Conservation (phyloP, 1,140 invertebrate genomes). For the Idris sp. region DNA sequence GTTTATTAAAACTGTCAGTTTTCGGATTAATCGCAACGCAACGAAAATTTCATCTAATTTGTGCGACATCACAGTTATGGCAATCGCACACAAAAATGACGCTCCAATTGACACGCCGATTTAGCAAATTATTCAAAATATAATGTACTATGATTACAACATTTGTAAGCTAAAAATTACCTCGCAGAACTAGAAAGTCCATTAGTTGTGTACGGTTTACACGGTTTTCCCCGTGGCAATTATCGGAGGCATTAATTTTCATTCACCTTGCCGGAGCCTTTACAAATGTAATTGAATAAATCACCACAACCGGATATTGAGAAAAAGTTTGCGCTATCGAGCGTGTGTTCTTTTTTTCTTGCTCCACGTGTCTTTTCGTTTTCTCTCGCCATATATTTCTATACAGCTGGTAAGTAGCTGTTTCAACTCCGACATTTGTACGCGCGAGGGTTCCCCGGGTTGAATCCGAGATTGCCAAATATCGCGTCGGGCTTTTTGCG, state of each 20-base stretch:
- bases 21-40: slow-evolving; percentile 5
- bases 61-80: not conserved
- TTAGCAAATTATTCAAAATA: too few relatives aligned
- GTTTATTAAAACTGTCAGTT: slow-evolving; percentile 25
- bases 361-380: slow-evolving; percentile 20
- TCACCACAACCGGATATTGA: slow-evolving; percentile 21
- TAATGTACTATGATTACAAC: too few relatives aligned
- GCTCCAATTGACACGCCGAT: too few relatives aligned
- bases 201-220: too few relatives aligned
- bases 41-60: slow-evolving; percentile 27
- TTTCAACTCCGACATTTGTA: slow-evolving; percentile 38
- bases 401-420: slow-evolving; percentile 50
- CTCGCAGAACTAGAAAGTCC: slow-evolving; percentile 24
- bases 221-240: slow-evolving; percentile 32
- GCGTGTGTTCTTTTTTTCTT: slow-evolving; percentile 4
- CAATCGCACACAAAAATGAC: too few relatives aligned
- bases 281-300: slow-evolving; percentile 50
- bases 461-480: slow-evolving; percentile 53
- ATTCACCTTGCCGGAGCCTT: slow-evolving; percentile 42
- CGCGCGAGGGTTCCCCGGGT: slow-evolving; percentile 22
- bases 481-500: slow-evolving; percentile 41
- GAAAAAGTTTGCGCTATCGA: slow-evolving; percentile 30
- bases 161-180: too few relatives aligned
- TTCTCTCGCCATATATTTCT: slow-evolving; percentile 41
- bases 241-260: slow-evolving; percentile 48